Percentiles rank a stretch among this genome's conserved stretches.
phyloP scores from a whole-genome alignment of 2,888 invertebrate genomes.

The Busseola fusca region DNA sequence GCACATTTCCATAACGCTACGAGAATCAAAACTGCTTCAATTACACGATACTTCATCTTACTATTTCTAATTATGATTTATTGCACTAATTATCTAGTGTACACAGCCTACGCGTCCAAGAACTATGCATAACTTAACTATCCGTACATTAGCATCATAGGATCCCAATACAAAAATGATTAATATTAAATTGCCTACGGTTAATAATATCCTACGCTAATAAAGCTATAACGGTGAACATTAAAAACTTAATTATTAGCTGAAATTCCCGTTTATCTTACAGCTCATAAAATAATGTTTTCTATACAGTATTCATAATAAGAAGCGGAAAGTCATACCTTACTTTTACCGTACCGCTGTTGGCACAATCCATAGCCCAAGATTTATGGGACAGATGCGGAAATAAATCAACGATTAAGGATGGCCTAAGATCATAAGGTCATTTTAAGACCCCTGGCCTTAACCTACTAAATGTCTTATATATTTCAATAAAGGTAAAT shows the following conservation, averaged over 20 bases:
- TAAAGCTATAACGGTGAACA: slow-evolving; percentile 11
- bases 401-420: slow-evolving; percentile 58
- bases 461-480: slow-evolving; percentile 37
- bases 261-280: slow-evolving; percentile 9
- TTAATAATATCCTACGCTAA: slow-evolving; percentile 15
- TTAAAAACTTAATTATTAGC: slow-evolving; percentile 4
- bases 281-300: slow-evolving; percentile 18
- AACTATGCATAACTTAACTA: slow-evolving; percentile 16
- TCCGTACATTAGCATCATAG: slow-evolving; percentile 16
- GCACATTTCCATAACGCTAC: not conserved
- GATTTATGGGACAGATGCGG: slow-evolving; percentile 50
- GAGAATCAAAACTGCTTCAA: not conserved
- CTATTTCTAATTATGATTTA: slow-evolving; percentile 3
- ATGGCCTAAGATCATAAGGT: slow-evolving; percentile 45
- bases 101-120: not conserved
- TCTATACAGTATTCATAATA: slow-evolving; percentile 19
- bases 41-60: not conserved
- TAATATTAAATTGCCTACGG: slow-evolving; percentile 12
- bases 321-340: slow-evolving; percentile 22
- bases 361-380: slow-evolving; percentile 26
- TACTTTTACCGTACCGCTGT: slow-evolving; percentile 34
- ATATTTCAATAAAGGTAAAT: too few species aligned
- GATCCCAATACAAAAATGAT: slow-evolving; percentile 10
- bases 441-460: slow-evolving; percentile 21
- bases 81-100: slow-evolving; percentile 13